Evolutionary conservation across 2,113 vertebrate genomes (phyloP), one percentile per base, ranked within the genome.

Genomic region (Lota lota): DNA sequence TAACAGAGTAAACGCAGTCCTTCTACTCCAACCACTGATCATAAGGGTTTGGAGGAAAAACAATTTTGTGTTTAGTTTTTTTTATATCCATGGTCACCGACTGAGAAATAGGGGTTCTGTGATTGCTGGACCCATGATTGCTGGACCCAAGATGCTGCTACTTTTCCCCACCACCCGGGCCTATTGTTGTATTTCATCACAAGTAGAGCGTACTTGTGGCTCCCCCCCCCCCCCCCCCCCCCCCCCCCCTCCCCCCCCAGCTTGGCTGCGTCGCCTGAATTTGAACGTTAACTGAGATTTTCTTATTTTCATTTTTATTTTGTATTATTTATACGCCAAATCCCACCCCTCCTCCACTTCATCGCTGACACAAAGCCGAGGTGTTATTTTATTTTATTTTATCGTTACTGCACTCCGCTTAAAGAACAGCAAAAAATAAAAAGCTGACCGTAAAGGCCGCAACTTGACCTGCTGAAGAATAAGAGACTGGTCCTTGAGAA

Each of bases 341-440:
- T 36, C 70, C 51, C 51, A 12, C 51, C 1, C 51, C 51, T 33
- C 28, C 28, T 28, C 51, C 12, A 15, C 51, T 53, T 53, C 17
- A 14, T 2, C 51, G 17, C 12, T 5, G 51, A 53, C 51, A 53
- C 51, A 14, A n/a, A 28, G 22, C 24, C 5, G 36, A 0, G 2
- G 56, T 59, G 40, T 59, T 19, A n/a, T 54, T 1, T n/a, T 17
- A 60, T 68, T 64, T 70, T 20, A 19, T 79, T 72, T 77, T 77
- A 71, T 80, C 75, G 24, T 54, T 75, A 69, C 72, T 79, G 77
- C 77, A 75, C 82, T 85, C 22, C 6, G 57, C 68, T 60, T 16
- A 11, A 53, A 19, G 19, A 12, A 21, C 20, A 21, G 20, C 58
- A 19, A 22, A 59, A 22, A 19, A 19, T 1, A 57, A 58, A 67